These are phyloP conservation scores for Gymnothorax javanicus DNA, from an alignment of 2,797 vertebrate species.

Conservation along the genomic window DNA sequence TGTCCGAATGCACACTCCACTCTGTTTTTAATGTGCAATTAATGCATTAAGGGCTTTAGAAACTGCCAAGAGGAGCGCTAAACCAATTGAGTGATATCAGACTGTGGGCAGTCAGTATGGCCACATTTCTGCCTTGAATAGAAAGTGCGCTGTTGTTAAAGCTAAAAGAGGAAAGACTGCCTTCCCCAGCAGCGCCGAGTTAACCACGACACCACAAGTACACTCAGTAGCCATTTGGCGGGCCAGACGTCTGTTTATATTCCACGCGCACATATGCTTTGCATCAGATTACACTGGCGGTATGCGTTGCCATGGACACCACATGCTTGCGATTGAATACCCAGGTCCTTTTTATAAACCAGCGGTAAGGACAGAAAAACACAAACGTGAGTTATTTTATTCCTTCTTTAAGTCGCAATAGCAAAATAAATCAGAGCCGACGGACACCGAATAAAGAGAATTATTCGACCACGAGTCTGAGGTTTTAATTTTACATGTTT, in stretches of 20 bases:
- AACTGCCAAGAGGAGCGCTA: not conserved
- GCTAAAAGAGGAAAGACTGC: slow-evolving; percentile 25
- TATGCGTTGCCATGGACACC: slow-evolving; percentile 59
- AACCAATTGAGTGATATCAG: not conserved
- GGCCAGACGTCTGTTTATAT: slow-evolving; percentile 48
- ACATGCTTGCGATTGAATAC: slow-evolving; percentile 59
- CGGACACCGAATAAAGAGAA: slow-evolving; percentile 35
- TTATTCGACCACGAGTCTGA: slow-evolving; percentile 40
- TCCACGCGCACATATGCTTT: slow-evolving; percentile 60
- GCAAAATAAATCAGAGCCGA: slow-evolving; percentile 45
- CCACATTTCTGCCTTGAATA: slow-evolving; percentile 29
- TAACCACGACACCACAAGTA: slow-evolving; percentile 33
- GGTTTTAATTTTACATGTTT: slow-evolving; percentile 46
- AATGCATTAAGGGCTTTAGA: not conserved
- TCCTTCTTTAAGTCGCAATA: slow-evolving; percentile 13
- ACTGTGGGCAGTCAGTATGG: not conserved
- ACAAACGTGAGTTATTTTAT: slow-evolving; percentile 28
- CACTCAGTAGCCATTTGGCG: slow-evolving; percentile 34
- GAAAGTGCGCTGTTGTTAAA: slow-evolving; percentile 36
- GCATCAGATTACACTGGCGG: slow-evolving; percentile 55
- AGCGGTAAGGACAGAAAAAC: slow-evolving; percentile 45
- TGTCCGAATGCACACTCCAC: no score
- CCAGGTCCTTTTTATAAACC: slow-evolving; percentile 49
- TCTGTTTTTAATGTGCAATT: not conserved
- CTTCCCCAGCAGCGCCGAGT: slow-evolving; percentile 29